Evolutionary conservation across 2,113 vertebrate genomes (phyloP), one percentile per base, ranked within the genome.

Genomic region (Sebastes schlegelii): DNA sequence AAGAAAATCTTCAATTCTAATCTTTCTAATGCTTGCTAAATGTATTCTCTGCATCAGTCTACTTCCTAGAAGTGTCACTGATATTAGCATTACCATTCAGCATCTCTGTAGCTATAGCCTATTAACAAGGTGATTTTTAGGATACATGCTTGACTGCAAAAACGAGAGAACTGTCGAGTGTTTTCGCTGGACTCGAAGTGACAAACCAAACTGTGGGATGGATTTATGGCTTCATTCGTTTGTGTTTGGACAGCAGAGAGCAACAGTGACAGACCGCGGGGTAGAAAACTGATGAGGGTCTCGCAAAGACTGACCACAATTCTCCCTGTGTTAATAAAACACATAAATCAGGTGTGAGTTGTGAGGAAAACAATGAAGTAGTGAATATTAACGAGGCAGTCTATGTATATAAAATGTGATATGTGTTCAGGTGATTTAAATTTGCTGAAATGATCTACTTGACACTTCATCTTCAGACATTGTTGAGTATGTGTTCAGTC

Each of bases 221-320:
- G 87, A 92, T 90, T 86, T 83, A 86, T 67, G 23, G 45, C 77
- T 85, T 89, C 80, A 82, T 87, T 83, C 81, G 74, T 83, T 78
- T 72, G 43, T 64, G 64, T 78, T 84, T 79, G 43, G 57, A 74
- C 52, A 43, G 19, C 54, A 65, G 23, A 52, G 46, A 68, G 34
- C 43, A 26, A 48, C 58, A 64, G 43, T 80, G 72, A 72, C 67
- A 62, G 23, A 60, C 70, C 26, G 42, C 2, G 0, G 23, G 16
- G 16, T 51, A 62, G 51, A 74, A 26, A 42, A 69, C 57, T 66
- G 64, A 74, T 67, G 17, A 11, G 21, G 52, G 49, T 82, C 78
- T 70, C 6, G 1, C 19, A n/a, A 72, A 55, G 66, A 75, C 45
- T 78, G 42, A 77, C 63, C 42, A 73, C 46, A 40, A 17, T 68